Evolutionary conservation across 2,797 vertebrate species (phyloP).

Genomic region (Psittacula echo): DNA sequence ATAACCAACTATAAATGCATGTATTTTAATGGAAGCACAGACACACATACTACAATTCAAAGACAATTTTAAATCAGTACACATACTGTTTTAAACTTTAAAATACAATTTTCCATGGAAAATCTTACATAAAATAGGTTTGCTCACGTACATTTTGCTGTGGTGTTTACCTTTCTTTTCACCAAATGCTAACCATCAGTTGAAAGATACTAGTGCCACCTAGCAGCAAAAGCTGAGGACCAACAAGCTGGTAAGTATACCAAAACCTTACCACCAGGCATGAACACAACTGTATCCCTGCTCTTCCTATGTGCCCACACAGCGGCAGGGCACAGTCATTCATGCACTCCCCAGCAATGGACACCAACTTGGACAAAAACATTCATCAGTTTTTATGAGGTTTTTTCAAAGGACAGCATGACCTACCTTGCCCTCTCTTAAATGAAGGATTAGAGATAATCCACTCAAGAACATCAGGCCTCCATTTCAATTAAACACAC

Average conservation of each 20-base stretch:
- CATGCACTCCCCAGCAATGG: not conserved
- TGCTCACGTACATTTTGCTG: not conserved
- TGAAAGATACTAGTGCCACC: slow-evolving; percentile 47
- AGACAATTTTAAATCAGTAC: not conserved
- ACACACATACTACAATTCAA: not conserved
- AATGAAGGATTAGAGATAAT: not conserved
- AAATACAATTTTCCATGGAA: not conserved
- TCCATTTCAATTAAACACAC: not conserved
- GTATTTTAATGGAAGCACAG: not conserved
- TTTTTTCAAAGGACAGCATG: not conserved
- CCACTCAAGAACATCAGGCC: not conserved
- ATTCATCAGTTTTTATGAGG: not conserved
- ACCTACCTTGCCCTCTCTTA: not conserved
- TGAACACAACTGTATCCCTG: not conserved
- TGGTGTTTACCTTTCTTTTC: not conserved
- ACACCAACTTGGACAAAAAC: not conserved
- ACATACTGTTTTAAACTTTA: not conserved
- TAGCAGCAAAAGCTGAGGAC: slow-evolving; percentile 14
- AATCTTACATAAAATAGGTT: not conserved
- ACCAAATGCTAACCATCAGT: not conserved
- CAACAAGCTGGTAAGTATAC: not conserved
- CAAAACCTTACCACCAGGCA: not conserved
- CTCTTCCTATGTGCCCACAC: not conserved
- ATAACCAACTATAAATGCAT: not conserved
- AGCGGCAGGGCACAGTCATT: not conserved